Base-by-base conservation (phyloP, 2,888 invertebrate species). In the Xylota segnis region DNA sequence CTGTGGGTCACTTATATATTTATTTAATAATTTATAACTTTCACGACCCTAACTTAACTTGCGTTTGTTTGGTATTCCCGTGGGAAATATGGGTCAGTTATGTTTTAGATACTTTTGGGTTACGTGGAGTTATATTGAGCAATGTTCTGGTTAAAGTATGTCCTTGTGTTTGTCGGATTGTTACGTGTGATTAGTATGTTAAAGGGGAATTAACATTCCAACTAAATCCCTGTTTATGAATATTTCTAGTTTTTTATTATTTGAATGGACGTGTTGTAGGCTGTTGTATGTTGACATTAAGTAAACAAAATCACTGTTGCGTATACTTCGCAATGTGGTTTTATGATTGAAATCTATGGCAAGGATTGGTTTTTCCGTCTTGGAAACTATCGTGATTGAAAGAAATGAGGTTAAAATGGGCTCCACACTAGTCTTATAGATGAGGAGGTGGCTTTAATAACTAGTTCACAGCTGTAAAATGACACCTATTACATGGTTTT, bases 81-180 rank as follows among this genome's bases (percentile, higher is more conserved):
- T 18, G 54, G 14, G 32, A 50, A 66, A 83, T 74, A 58, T 83
- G 79, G 79, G 83, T 83, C 72, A 83, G 74, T 63, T 63, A 52
- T 52, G 18, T 52, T 77, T n/a, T 50, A 23, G 23, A 23, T 23
- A 40, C 1, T 18, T 68, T 63, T 34, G 61, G 40, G 14, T 43
- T 45, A 34, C 10, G 16, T 37, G 40, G 40, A 4, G 6, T 23
- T 7, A 32, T 29, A 43, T 32, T 40, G 32, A 70, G 50, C 23
- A 34, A 37, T 47, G 14, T 29, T 32, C 9, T 40, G 34, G 6
- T 16, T 14, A 37, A 10, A 1, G 4, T 4, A n/a, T 40, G 40
- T 23, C 23, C 34, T 52, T 37, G 52, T 14, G 27, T 10, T n/a
- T n/a, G 23, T 23, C n/a, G 37, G 23, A 10, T 32, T 56, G 40